phyloP scores from a whole-genome alignment of 2,113 vertebrate species.

The Mobula birostris region DNA sequence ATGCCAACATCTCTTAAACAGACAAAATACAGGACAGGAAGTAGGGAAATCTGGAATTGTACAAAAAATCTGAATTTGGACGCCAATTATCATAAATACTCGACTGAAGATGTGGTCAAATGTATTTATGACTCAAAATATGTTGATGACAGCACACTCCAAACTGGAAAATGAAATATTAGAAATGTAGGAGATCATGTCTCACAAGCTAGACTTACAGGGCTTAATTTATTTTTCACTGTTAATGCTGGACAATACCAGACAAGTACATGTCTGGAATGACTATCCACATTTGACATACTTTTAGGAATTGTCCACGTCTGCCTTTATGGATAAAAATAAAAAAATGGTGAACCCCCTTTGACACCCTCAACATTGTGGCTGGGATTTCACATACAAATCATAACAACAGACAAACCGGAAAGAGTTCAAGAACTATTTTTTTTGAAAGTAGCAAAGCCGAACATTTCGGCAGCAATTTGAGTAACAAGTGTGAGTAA shows the following conservation, averaged over 20 bases:
- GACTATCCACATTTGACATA: not conserved
- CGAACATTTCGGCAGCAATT: not conserved
- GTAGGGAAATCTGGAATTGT: conserved; percentile 53
- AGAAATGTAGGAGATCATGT: not conserved
- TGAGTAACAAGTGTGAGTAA: no score
- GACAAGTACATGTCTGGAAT: not conserved
- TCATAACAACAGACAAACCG: not conserved
- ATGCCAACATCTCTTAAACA: conserved; percentile 51
- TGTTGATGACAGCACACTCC: not conserved
- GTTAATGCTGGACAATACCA: not conserved
- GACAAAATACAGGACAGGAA: conserved; percentile 59
- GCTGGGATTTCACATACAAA: not conserved
- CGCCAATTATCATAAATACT: not conserved
- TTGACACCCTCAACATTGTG: not conserved
- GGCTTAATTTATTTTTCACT: not conserved
- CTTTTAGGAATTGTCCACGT: not conserved
- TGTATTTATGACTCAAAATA: not conserved
- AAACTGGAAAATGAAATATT: not conserved
- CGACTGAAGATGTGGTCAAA: not conserved
- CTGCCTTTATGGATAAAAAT: not conserved
- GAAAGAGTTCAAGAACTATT: not conserved
- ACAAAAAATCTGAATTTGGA: conserved; percentile 41
- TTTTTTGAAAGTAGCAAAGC: not conserved
- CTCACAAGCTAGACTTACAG: not conserved
- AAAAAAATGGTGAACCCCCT: not conserved